Conservation (phyloP, 2,888 invertebrate genomes). For the Leptothorax acervorum region DNA sequence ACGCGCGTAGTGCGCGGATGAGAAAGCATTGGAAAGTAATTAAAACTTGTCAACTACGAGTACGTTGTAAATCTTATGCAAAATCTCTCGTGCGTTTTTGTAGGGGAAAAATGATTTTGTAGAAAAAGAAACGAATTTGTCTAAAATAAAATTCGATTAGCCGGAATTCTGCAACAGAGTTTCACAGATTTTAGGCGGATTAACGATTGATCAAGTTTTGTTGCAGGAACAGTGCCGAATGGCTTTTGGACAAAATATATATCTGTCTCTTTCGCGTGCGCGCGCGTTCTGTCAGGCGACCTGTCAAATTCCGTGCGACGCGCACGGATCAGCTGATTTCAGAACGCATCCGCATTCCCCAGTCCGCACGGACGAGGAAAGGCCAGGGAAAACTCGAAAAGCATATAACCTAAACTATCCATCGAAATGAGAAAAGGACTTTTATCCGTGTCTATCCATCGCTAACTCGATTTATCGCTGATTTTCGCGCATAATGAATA, state of each 20-base stretch:
- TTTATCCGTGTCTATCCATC: background rate
- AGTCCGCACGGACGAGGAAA: background rate
- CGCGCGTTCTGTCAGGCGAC: background rate
- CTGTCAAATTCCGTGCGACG: background rate
- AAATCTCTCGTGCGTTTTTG: background rate
- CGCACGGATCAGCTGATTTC: constrained; percentile 28
- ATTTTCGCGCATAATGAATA: background rate
- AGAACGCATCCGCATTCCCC: background rate
- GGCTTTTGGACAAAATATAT: background rate
- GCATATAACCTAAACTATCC: constrained; percentile 6
- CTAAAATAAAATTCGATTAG: constrained; percentile 3
- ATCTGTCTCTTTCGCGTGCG: background rate
- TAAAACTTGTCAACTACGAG: background rate
- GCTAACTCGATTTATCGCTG: background rate
- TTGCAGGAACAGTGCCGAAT: background rate
- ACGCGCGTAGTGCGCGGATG: background rate
- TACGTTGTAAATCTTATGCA: background rate
- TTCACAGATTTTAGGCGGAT: background rate
- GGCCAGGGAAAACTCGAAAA: background rate
- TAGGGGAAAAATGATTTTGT: constrained; percentile 11
- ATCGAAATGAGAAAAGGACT: background rate
- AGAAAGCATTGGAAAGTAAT: background rate
- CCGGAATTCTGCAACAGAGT: background rate
- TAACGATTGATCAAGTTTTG: background rate
- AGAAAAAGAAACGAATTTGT: background rate